Percentiles rank a stretch among this genome's conserved stretches.
Conservation (phyloP, 2,888 invertebrate genomes). For the Galerucella nymphaeae region DNA sequence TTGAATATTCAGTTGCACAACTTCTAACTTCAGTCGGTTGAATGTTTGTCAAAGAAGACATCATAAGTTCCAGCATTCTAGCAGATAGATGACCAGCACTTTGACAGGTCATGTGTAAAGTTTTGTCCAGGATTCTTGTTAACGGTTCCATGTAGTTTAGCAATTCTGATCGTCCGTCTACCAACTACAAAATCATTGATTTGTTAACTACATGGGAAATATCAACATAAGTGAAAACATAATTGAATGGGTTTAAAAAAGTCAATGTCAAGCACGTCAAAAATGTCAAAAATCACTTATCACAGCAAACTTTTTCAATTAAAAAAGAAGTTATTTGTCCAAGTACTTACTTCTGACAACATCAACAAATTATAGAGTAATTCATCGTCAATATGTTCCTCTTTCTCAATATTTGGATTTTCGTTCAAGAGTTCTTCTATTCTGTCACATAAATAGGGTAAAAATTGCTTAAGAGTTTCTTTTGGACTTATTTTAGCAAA, state of each 20-base stretch:
- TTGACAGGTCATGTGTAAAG: conserved; percentile 75
- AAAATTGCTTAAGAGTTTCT: conserved; percentile 76
- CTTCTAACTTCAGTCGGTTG: conserved; percentile 74
- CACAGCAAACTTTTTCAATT: not conserved
- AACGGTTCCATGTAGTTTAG: conserved; percentile 75
- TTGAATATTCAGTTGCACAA: conserved; percentile 70
- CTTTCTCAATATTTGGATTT: conserved; percentile 75
- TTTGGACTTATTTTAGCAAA: conserved; percentile 76
- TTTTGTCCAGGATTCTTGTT: conserved; percentile 75
- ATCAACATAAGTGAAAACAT: not conserved
- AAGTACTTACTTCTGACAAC: conserved; percentile 70
- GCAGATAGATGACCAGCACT: conserved; percentile 75
- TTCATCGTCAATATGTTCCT: conserved; percentile 83
- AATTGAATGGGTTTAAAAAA: not conserved
- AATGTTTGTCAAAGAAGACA: conserved; percentile 71
- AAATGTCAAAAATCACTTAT: too few relatives aligned
- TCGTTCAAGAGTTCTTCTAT: conserved; percentile 72
- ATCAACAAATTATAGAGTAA: conserved; percentile 81
- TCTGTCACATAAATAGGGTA: conserved; percentile 78
- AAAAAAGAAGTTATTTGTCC: too few relatives aligned
- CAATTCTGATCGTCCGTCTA: conserved; percentile 74
- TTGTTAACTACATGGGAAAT: too few relatives aligned
- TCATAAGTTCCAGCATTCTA: conserved; percentile 71
- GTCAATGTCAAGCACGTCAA: too few relatives aligned
- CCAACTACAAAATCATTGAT: conserved; percentile 64